These are phyloP conservation scores for Erethizon dorsatum DNA, from an alignment of 2,797 vertebrate species.

Conservation along the genomic window DNA sequence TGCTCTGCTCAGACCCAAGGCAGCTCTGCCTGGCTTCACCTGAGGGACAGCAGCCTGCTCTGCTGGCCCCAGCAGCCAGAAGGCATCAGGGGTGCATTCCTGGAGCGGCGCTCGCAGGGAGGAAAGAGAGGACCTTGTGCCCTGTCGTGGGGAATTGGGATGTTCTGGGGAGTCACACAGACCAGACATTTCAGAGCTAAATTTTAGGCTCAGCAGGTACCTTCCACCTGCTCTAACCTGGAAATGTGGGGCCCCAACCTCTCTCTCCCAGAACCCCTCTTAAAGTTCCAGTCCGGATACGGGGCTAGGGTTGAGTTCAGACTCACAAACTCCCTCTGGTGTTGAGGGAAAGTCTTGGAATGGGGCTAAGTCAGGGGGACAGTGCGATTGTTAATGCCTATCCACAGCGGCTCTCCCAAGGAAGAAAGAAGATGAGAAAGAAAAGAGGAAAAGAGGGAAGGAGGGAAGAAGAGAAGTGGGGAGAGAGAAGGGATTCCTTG, in stretches of 20 bases:
- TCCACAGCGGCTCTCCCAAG: background rate
- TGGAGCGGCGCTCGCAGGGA: background rate
- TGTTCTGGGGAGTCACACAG: background rate
- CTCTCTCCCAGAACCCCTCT: background rate
- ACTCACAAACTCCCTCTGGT: background rate
- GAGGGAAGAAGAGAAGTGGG: too few relatives aligned
- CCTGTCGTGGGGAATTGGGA: background rate
- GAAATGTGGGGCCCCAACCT: background rate
- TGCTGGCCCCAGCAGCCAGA: background rate
- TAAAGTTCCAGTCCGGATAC: background rate
- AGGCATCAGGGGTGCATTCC: background rate
- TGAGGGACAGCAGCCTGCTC: background rate
- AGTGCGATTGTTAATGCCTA: background rate
- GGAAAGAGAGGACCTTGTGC: background rate
- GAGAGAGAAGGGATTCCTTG: background rate
- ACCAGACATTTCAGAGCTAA: background rate
- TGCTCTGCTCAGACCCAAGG: background rate
- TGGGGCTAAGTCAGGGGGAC: background rate
- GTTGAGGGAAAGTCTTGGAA: background rate
- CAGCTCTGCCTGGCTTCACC: background rate
- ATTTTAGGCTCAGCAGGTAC: background rate
- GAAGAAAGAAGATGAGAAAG: background rate
- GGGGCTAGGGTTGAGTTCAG: background rate
- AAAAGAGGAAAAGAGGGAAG: too few relatives aligned
- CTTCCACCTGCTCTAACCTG: background rate